A percentile compares a stretch with the other conserved stretches of the same genome.
phyloP scores from a whole-genome alignment of 2,888 invertebrate genomes.

The Plutella xylostella region DNA sequence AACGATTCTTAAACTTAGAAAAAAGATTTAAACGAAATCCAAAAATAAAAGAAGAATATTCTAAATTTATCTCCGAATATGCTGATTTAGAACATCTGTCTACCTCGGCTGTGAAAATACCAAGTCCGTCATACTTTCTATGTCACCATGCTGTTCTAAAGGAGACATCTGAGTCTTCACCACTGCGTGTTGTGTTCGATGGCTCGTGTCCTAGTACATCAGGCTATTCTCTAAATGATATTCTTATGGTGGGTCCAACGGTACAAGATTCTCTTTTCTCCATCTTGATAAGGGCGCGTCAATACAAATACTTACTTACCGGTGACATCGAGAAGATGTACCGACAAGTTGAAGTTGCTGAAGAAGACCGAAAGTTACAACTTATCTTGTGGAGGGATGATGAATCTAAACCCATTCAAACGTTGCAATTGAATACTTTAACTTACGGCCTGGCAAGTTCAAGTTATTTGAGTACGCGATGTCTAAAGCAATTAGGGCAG shows the following conservation, averaged over 20 bases:
- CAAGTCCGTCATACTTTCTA: too few species aligned
- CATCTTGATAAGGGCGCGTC: slow-evolving; percentile 3
- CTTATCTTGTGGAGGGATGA: slow-evolving; percentile 10
- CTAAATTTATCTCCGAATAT: slow-evolving; percentile 16
- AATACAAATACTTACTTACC: slow-evolving; percentile 4
- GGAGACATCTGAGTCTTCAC: slow-evolving; percentile 16
- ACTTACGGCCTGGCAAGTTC: slow-evolving; percentile 9
- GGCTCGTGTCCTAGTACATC: slow-evolving; percentile 19
- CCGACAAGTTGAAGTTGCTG: neutral
- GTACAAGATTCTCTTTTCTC: slow-evolving; percentile 8
- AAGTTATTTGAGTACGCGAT: slow-evolving; percentile 2
- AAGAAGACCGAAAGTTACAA: slow-evolving; percentile 5
- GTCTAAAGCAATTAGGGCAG: slow-evolving; percentile 6
- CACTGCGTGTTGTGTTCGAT: slow-evolving; percentile 21
- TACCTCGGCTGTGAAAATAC: too few species aligned
- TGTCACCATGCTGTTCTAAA: slow-evolving; percentile 19
- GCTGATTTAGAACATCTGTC: slow-evolving; percentile 13
- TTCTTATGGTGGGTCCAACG: slow-evolving; percentile 7
- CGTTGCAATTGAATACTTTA: slow-evolving; percentile 4
- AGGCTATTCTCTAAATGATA: slow-evolving; percentile 12
- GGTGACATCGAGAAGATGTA: slow-evolving; percentile 21
- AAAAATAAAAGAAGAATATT: neutral
- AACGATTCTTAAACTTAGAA: neutral
- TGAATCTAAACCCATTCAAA: slow-evolving; percentile 3
- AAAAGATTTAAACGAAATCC: neutral